Evolutionary conservation across 1,140 invertebrate genomes (phyloP).

Genomic region (Colletes gigas): DNA sequence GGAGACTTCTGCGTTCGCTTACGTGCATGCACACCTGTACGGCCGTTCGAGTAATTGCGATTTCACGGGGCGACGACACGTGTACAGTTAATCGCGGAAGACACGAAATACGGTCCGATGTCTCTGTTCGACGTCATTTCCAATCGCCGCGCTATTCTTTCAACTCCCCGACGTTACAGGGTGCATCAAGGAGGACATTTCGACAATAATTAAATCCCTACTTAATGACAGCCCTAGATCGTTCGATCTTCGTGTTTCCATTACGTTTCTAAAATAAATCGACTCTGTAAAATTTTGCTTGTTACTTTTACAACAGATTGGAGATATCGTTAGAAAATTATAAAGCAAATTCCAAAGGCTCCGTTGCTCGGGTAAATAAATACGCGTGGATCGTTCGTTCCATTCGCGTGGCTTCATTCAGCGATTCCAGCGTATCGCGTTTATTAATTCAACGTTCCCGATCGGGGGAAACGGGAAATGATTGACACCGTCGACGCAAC

Average conservation of each 20-base stretch:
- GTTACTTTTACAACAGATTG: no score
- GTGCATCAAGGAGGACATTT: no score
- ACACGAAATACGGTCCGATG: slow-evolving; percentile 18
- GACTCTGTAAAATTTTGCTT: no score
- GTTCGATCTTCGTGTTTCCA: no score
- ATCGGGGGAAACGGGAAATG: background rate
- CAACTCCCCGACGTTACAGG: no score
- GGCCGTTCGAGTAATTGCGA: slow-evolving; percentile 29
- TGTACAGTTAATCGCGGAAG: slow-evolving; percentile 40
- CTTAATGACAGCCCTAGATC: no score
- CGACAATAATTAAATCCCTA: no score
- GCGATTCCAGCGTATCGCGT: background rate
- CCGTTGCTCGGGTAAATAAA: background rate
- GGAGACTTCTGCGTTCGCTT: slow-evolving; percentile 37
- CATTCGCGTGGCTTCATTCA: background rate
- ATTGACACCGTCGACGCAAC: background rate
- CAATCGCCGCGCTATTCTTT: no score
- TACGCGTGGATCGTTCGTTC: background rate
- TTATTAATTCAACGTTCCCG: background rate
- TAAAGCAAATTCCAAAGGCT: no score
- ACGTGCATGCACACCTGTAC: slow-evolving; percentile 30
- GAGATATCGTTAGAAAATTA: no score
- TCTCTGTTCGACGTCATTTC: no score
- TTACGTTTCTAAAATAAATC: no score
- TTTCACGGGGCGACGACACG: slow-evolving; percentile 28